Evolutionary conservation across 2,888 invertebrate genomes (phyloP).

Genomic region (Coenonympha glycerion): DNA sequence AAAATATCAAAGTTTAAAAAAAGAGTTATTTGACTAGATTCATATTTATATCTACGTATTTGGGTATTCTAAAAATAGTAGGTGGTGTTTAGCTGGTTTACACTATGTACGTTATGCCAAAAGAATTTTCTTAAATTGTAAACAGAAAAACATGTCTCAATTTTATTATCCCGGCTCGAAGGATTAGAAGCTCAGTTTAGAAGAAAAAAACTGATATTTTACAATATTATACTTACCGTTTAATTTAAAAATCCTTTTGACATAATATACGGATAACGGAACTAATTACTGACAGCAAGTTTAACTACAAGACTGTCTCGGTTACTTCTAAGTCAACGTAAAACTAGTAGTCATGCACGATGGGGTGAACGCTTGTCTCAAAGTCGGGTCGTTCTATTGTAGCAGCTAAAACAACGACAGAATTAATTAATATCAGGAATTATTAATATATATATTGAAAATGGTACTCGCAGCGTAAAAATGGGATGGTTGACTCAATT

Average conservation of each 20-base stretch:
- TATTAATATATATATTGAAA: neutral
- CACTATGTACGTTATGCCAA: constrained; percentile 32
- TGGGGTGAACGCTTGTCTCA: constrained; percentile 67
- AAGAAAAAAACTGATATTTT: too few species aligned
- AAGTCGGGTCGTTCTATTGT: constrained; percentile 87
- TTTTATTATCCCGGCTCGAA: too few species aligned
- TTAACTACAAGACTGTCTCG: constrained; percentile 44
- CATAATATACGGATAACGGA: constrained; percentile 33
- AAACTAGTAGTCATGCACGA: constrained; percentile 53
- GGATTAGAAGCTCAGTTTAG: too few species aligned
- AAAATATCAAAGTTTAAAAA: constrained; percentile 21
- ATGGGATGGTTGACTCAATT: too few species aligned
- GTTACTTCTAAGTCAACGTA: constrained; percentile 38
- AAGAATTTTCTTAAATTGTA: neutral
- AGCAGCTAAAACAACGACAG: constrained; percentile 80
- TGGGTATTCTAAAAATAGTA: constrained; percentile 29
- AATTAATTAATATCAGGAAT: constrained; percentile 36
- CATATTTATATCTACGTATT: constrained; percentile 28
- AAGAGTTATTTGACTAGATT: constrained; percentile 26
- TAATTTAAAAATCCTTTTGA: neutral
- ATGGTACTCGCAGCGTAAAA: neutral
- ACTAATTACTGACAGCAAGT: constrained; percentile 28
- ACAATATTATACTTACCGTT: too few species aligned
- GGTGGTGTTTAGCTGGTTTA: constrained; percentile 26
- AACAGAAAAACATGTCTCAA: neutral